Evolutionary conservation across 2,888 invertebrate genomes (phyloP).

Genomic region (Vannuccia rotundouncinata): DNA sequence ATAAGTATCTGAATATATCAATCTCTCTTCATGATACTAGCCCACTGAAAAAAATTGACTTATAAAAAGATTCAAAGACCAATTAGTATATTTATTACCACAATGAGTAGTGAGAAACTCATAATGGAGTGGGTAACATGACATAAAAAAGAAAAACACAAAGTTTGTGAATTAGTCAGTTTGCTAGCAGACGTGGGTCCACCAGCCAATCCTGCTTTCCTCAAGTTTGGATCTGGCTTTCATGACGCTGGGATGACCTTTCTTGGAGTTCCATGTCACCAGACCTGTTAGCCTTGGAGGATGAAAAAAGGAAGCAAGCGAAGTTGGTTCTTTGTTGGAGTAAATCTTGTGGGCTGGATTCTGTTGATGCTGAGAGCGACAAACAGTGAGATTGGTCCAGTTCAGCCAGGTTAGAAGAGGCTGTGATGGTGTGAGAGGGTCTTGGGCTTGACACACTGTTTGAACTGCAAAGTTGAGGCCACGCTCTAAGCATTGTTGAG

Average conservation of each 20-base stretch:
- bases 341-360: too few relatives aligned
- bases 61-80: background rate
- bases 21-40: slow-evolving; percentile 5
- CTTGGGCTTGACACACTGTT: slow-evolving; percentile 18
- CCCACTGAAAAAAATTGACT: background rate
- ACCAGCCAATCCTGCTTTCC: slow-evolving; percentile 22
- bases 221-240: slow-evolving; percentile 26
- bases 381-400: too few relatives aligned
- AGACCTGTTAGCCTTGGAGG: slow-evolving; percentile 10
- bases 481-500: slow-evolving; percentile 5
- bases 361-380: too few relatives aligned
- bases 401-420: slow-evolving; percentile 4
- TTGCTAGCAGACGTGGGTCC: background rate
- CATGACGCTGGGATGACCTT: too few relatives aligned
- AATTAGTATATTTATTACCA: slow-evolving; percentile 26
- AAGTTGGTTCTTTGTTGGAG: slow-evolving; percentile 23
- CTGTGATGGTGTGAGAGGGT: background rate
- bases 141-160: slow-evolving; percentile 18
- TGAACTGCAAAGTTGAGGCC: slow-evolving; percentile 7
- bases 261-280: too few relatives aligned
- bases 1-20: background rate
- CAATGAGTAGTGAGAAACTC: slow-evolving; percentile 20
- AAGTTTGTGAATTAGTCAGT: slow-evolving; percentile 1
- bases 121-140: slow-evolving; percentile 18
- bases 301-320: background rate